phyloP scores from a whole-genome alignment of 2,888 invertebrate species.

The Conistra vaccinii region DNA sequence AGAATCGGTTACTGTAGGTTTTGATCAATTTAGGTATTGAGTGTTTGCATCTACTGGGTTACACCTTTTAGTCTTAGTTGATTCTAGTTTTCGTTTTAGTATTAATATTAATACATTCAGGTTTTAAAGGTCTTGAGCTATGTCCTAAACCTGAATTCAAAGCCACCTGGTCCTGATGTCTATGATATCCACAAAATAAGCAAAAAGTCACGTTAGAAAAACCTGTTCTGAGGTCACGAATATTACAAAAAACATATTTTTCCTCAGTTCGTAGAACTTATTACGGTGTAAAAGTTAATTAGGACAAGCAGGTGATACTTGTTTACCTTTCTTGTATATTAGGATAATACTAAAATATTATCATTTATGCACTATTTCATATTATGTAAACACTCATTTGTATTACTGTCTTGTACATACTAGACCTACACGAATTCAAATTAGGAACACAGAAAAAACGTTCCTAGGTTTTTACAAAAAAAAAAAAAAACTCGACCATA shows the following conservation, averaged over 20 bases:
- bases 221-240: constrained; percentile 42
- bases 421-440: constrained; percentile 45
- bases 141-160: constrained; percentile 39
- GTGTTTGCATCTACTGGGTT: background rate
- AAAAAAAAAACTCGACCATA: constrained; percentile 24
- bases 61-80: background rate
- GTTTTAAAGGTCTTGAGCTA: background rate
- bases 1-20: no score
- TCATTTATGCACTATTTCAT: constrained; percentile 24
- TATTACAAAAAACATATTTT: constrained; percentile 27
- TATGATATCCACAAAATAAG: constrained; percentile 47
- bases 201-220: constrained; percentile 22
- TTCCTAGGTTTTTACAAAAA: background rate
- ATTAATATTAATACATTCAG: background rate
- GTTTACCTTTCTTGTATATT: constrained; percentile 46
- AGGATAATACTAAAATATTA: constrained; percentile 37
- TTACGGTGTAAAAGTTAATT: constrained; percentile 56
- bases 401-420: constrained; percentile 22
- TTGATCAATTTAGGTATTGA: background rate
- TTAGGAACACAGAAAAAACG: constrained; percentile 19
- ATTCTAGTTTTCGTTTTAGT: constrained; percentile 3
- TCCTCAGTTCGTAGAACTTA: constrained; percentile 29
- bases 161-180: constrained; percentile 35
- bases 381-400: constrained; percentile 35
- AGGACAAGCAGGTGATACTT: constrained; percentile 46